Conservation (phyloP, 30 jellyfish, hydroid and myxozoan genomes). For the Chrysaora quinquecirrha region DNA sequence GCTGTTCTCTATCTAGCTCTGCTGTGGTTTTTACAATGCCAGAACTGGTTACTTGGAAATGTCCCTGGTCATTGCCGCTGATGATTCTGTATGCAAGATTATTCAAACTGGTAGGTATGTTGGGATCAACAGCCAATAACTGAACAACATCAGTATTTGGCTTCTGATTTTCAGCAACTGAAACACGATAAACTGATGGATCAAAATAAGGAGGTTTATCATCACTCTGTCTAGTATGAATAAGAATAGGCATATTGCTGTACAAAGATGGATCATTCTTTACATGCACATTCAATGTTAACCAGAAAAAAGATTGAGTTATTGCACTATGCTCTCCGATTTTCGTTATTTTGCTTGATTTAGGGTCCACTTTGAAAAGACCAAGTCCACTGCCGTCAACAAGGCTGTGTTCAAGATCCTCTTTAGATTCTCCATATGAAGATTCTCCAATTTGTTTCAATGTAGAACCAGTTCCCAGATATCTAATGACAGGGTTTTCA, state of each 20-base stretch:
- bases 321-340: neutral
- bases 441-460: slow-evolving; percentile 20
- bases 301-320: slow-evolving; percentile 88
- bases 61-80: slow-evolving; percentile 61
- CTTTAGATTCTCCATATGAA: slow-evolving; percentile 60
- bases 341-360: slow-evolving; percentile 43
- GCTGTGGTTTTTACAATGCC: slow-evolving; percentile 45
- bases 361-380: slow-evolving; percentile 55
- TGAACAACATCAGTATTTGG: slow-evolving; percentile 49
- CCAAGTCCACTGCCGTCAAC: slow-evolving; percentile 97
- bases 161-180: slow-evolving; percentile 61
- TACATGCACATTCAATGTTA: slow-evolving; percentile 92
- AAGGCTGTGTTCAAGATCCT: slow-evolving; percentile 59
- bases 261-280: slow-evolving; percentile 64
- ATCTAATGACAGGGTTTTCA: slow-evolving; percentile 37
- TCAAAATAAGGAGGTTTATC: slow-evolving; percentile 59
- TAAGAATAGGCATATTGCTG: slow-evolving; percentile 75
- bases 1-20: slow-evolving; percentile 53
- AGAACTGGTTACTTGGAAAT: slow-evolving; percentile 34
- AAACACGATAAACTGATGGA: slow-evolving; percentile 69
- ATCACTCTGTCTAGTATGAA: slow-evolving; percentile 6
- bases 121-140: slow-evolving; percentile 62
- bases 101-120: slow-evolving; percentile 12
- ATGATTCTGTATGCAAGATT: slow-evolving; percentile 41
- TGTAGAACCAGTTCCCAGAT: neutral